These are phyloP conservation scores for Ara ararauna DNA, from an alignment of 2,797 vertebrate genomes.

Conservation along the genomic window DNA sequence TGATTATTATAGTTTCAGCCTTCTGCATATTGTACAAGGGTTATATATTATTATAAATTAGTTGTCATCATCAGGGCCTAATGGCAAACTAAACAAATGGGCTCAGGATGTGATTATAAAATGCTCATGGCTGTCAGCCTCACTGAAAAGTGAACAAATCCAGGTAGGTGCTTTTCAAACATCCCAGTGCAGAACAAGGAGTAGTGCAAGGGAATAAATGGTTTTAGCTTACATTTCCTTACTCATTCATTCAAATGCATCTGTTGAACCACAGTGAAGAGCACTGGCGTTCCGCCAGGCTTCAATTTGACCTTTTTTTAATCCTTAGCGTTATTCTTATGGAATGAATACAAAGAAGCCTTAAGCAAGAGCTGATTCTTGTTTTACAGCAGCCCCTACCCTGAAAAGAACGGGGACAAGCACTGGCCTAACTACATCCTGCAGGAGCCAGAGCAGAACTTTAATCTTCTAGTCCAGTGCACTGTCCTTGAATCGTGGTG, in stretches of 20 bases:
- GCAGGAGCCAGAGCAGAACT: slow-evolving; percentile 46
- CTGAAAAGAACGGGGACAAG: neutral
- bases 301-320: slow-evolving; percentile 2
- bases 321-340: slow-evolving; percentile 10
- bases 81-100: neutral
- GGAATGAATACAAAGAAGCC: neutral
- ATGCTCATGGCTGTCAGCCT: neutral
- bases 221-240: neutral
- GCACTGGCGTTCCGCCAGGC: neutral
- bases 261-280: neutral
- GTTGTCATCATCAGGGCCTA: neutral
- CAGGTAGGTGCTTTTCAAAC: neutral
- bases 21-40: neutral
- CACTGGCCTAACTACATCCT: neutral
- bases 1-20: neutral
- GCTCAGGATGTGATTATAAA: neutral
- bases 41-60: neutral
- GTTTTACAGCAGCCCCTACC: slow-evolving; percentile 13
- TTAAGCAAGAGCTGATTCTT: slow-evolving; percentile 32
- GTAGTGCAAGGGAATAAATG: neutral
- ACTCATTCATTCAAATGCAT: neutral
- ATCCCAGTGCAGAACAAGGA: neutral
- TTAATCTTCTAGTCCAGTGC: slow-evolving; percentile 43
- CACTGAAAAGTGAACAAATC: neutral
- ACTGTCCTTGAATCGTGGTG: neutral